Percentiles rank a stretch among this genome's conserved stretches.
phyloP scores from a whole-genome alignment of 2,113 vertebrate genomes.

The Pedionomus torquatus region DNA sequence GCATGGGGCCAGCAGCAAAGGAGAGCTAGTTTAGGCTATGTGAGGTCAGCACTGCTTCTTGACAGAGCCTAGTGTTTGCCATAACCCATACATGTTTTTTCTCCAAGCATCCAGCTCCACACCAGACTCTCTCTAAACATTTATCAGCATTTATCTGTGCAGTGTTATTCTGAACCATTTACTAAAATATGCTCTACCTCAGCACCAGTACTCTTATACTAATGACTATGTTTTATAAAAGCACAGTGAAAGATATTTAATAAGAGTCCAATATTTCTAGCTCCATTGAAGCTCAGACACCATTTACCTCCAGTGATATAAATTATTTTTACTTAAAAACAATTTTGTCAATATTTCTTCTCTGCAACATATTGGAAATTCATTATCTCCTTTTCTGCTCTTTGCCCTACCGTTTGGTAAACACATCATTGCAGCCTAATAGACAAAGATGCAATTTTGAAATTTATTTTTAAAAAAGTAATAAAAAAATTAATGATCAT shows the following conservation, averaged over 20 bases:
- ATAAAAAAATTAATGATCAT: neutral
- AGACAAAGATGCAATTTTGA: neutral
- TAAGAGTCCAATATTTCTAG: neutral
- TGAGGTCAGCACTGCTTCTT: neutral
- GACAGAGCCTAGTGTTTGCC: neutral
- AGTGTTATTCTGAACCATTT: neutral
- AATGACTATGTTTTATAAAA: neutral
- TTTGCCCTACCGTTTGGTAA: neutral
- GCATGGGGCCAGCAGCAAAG: neutral
- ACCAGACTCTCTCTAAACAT: neutral
- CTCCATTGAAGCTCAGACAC: neutral
- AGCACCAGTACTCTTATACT: neutral
- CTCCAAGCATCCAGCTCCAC: neutral
- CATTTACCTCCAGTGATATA: neutral
- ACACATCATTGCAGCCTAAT: neutral
- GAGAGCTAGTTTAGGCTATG: neutral
- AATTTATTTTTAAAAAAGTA: neutral
- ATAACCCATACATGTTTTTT: neutral
- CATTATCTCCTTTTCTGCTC: neutral
- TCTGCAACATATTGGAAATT: neutral
- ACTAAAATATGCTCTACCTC: neutral
- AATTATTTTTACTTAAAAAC: neutral
- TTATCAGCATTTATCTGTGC: neutral
- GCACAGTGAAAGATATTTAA: neutral
- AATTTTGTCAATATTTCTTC: neutral